phyloP scores from a whole-genome alignment of 2,113 vertebrate genomes.

The Stercorarius parasiticus region DNA sequence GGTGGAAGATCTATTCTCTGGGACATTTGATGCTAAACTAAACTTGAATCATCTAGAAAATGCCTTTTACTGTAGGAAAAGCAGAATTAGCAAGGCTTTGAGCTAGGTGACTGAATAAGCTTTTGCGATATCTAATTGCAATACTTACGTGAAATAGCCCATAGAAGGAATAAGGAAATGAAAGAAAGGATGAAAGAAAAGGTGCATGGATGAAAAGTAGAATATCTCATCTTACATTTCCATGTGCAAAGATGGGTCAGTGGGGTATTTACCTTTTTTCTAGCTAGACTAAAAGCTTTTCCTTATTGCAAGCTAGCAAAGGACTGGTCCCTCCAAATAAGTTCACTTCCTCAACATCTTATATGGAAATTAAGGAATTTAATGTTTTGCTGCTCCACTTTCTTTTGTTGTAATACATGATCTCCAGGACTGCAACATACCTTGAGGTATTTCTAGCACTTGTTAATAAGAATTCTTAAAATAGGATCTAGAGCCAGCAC shows the following conservation, averaged over 20 bases:
- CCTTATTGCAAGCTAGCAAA: background rate
- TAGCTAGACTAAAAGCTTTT: background rate
- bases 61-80: background rate
- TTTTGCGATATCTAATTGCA: background rate
- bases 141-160: background rate
- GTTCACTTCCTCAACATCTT: background rate
- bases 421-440: background rate
- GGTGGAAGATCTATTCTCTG: background rate
- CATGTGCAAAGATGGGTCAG: background rate
- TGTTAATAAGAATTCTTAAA: conserved; percentile 39
- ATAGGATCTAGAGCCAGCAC: background rate
- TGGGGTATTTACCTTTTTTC: background rate
- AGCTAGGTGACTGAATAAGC: background rate
- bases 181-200: background rate
- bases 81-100: background rate
- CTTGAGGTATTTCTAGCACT: background rate
- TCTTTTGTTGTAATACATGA: background rate
- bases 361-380: background rate
- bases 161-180: background rate
- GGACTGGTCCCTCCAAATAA: background rate
- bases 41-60: background rate
- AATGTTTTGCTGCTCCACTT: background rate
- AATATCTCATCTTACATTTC: background rate
- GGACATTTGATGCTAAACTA: background rate
- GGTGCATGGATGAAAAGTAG: background rate